These are phyloP conservation scores for Natrix natrix DNA, from an alignment of 2,797 vertebrate genomes.

Conservation along the genomic window DNA sequence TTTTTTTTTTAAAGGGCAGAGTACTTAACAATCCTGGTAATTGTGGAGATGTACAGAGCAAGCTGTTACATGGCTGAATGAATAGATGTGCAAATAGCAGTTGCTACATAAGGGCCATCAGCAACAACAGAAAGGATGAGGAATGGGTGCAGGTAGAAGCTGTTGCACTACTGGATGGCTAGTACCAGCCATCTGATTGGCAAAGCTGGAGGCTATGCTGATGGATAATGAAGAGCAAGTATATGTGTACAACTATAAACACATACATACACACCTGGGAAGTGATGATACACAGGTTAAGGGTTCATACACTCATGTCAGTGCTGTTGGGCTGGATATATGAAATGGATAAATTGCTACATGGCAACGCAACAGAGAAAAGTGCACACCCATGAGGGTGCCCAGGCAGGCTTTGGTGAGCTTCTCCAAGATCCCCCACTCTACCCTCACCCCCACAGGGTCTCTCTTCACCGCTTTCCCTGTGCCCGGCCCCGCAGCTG, in stretches of 20 bases:
- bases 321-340: background rate
- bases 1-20: constrained; percentile 1
- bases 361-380: constrained; percentile 25
- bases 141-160: background rate
- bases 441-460: constrained; percentile 29
- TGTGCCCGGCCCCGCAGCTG: constrained; percentile 60
- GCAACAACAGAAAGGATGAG: background rate
- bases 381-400: constrained; percentile 20
- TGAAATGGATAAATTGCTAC: constrained; percentile 16
- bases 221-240: background rate
- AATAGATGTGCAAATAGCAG: constrained; percentile 2
- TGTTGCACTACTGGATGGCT: background rate
- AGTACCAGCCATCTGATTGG: background rate
- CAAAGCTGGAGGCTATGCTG: background rate
- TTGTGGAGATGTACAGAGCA: constrained; percentile 12
- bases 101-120: background rate
- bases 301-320: background rate
- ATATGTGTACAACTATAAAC: background rate
- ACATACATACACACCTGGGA: background rate
- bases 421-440: constrained; percentile 23
- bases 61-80: constrained; percentile 8
- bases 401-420: constrained; percentile 34
- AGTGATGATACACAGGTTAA: background rate
- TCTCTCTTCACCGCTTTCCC: constrained; percentile 35
- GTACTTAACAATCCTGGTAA: constrained; percentile 28